phyloP scores from a whole-genome alignment of 2,888 invertebrate genomes.

The Scotopteryx bipunctaria region DNA sequence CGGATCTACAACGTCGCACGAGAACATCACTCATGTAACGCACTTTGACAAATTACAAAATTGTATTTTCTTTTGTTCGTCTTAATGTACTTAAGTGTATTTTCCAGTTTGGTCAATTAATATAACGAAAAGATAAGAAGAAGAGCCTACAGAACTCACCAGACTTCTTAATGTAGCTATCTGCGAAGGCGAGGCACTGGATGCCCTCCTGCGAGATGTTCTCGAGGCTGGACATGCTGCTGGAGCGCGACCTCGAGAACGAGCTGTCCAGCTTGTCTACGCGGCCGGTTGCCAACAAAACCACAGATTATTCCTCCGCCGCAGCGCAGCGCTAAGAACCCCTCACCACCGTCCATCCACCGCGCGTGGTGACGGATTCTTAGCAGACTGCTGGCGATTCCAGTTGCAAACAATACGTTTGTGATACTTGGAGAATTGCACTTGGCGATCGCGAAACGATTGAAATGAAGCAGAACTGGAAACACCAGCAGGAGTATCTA shows the following conservation, averaged over 20 bases:
- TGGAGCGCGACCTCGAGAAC: constrained; percentile 97
- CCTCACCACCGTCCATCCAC: constrained; percentile 12
- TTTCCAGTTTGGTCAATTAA: no score
- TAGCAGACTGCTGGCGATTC: constrained; percentile 25
- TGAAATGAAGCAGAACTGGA: constrained; percentile 23
- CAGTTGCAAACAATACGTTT: constrained; percentile 21
- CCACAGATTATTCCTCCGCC: constrained; percentile 62
- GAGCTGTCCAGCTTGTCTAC: constrained; percentile 98
- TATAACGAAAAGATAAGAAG: background rate
- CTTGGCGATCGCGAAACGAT: no score
- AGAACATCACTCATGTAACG: no score
- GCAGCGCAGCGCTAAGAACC: constrained; percentile 21
- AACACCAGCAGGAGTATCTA: constrained; percentile 40
- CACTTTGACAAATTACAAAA: no score
- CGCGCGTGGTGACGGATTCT: constrained; percentile 17
- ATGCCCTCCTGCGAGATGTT: constrained; percentile 98
- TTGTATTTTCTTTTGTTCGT: no score
- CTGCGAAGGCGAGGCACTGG: constrained; percentile 97
- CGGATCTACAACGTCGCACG: constrained; percentile 91
- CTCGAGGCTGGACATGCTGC: constrained; percentile 98
- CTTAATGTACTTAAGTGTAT: no score
- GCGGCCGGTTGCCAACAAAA: constrained; percentile 84
- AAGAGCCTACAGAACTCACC: constrained; percentile 83
- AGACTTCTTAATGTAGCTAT: constrained; percentile 96
- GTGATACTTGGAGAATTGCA: no score